These are phyloP conservation scores for Oreocharis arfaki DNA, from an alignment of 2,113 vertebrate species.

Conservation along the genomic window DNA sequence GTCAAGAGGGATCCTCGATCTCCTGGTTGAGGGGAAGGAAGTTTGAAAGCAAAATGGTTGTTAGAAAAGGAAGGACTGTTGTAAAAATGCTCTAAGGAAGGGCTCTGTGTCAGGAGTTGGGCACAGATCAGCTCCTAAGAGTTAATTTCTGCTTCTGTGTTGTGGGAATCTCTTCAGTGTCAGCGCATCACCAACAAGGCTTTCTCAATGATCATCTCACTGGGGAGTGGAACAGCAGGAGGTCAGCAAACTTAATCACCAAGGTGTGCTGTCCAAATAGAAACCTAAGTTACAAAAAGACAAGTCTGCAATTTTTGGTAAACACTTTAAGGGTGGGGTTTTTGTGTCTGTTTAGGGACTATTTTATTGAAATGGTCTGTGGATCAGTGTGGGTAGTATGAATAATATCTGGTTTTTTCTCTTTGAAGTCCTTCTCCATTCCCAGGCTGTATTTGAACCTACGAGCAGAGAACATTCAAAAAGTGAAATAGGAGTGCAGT, in stretches of 20 bases:
- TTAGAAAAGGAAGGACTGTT: background rate
- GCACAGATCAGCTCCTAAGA: background rate
- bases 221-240: background rate
- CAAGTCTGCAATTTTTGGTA: background rate
- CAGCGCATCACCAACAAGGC: background rate
- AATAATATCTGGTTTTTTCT: background rate
- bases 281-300: background rate
- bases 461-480: background rate
- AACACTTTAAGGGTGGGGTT: background rate
- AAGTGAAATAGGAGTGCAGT: background rate
- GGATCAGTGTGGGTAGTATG: background rate
- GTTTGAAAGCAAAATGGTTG: background rate
- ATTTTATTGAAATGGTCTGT: background rate
- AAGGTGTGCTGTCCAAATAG: background rate
- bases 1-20: background rate
- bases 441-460: background rate
- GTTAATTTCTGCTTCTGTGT: background rate
- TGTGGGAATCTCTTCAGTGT: background rate
- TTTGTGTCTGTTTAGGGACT: background rate
- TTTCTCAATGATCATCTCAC: background rate
- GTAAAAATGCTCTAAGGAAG: background rate
- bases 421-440: background rate
- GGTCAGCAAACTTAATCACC: background rate
- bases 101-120: background rate
- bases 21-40: background rate